A percentile compares a stretch with the other conserved stretches of the same genome.
Conservation (phyloP, 1,140 invertebrate species). For the Leptonema lineaticorne region DNA sequence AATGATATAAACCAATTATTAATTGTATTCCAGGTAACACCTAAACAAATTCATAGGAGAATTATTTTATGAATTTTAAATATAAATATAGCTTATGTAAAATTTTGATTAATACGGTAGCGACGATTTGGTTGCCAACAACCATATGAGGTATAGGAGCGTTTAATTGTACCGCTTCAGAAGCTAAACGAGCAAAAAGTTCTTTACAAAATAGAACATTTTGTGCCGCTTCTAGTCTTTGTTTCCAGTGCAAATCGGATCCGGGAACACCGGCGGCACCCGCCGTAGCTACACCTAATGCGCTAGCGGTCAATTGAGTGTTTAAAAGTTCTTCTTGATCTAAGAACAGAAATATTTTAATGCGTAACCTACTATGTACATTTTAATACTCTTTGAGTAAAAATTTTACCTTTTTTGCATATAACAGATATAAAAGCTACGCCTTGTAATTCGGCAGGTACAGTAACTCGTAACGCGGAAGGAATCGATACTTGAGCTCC, state of each 20-base stretch:
- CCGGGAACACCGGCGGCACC: slow-evolving; percentile 67
- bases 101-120: slow-evolving; percentile 64
- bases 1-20: slow-evolving; percentile 78
- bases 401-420: slow-evolving; percentile 78
- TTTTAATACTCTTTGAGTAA: neutral
- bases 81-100: neutral
- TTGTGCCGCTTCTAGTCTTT: slow-evolving; percentile 92
- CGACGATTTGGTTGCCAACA: slow-evolving; percentile 95
- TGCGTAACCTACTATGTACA: neutral
- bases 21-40: slow-evolving; percentile 90
- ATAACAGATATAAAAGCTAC: slow-evolving; percentile 94
- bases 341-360: slow-evolving; percentile 42
- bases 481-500: slow-evolving; percentile 49
- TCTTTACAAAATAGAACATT: slow-evolving; percentile 98
- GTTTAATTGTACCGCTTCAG: slow-evolving; percentile 91
- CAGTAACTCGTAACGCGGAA: slow-evolving; percentile 86
- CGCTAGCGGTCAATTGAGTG: slow-evolving; percentile 72
- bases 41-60: slow-evolving; percentile 51
- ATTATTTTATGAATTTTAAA: slow-evolving; percentile 13
- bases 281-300: slow-evolving; percentile 57
- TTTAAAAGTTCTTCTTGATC: slow-evolving; percentile 83
- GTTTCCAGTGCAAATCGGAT: slow-evolving; percentile 89
- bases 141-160: slow-evolving; percentile 94
- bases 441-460: slow-evolving; percentile 92
- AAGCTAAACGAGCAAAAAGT: slow-evolving; percentile 89